Evolutionary conservation across 2,113 vertebrate genomes (phyloP).

Genomic region (Tyrannus savana): DNA sequence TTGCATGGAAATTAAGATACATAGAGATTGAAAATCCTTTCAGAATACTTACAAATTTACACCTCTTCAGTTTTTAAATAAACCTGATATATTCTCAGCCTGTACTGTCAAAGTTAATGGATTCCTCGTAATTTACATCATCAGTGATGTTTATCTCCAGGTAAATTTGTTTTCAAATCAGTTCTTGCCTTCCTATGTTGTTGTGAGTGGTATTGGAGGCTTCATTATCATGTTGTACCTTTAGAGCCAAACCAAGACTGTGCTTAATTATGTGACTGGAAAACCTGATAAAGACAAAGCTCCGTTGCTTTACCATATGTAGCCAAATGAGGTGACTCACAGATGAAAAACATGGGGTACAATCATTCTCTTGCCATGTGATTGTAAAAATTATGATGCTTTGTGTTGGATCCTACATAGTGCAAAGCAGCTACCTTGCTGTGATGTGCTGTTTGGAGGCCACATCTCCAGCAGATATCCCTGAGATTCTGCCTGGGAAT

Average conservation of each 20-base stretch:
- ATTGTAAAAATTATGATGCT: background rate
- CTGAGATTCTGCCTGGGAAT: background rate
- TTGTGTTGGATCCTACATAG: background rate
- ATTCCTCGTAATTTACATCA: background rate
- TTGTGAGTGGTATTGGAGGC: background rate
- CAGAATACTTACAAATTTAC: background rate
- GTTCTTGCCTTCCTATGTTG: background rate
- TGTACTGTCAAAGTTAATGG: background rate
- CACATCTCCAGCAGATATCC: background rate
- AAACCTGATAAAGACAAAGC: background rate
- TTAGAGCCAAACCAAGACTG: background rate
- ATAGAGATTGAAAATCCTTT: background rate
- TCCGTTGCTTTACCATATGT: rapidly evolving
- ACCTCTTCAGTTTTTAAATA: background rate
- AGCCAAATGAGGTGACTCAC: background rate
- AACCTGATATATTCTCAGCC: background rate
- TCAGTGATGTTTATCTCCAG: background rate
- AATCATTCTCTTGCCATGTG: background rate
- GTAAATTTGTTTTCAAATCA: background rate
- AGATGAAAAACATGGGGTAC: background rate
- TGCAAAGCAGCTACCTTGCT: background rate
- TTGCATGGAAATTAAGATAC: background rate
- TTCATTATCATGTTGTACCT: background rate
- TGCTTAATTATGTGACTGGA: background rate
- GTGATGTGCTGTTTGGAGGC: background rate